These are phyloP conservation scores for Lithosia quadra DNA, from an alignment of 2,888 invertebrate genomes.

Conservation along the genomic window DNA sequence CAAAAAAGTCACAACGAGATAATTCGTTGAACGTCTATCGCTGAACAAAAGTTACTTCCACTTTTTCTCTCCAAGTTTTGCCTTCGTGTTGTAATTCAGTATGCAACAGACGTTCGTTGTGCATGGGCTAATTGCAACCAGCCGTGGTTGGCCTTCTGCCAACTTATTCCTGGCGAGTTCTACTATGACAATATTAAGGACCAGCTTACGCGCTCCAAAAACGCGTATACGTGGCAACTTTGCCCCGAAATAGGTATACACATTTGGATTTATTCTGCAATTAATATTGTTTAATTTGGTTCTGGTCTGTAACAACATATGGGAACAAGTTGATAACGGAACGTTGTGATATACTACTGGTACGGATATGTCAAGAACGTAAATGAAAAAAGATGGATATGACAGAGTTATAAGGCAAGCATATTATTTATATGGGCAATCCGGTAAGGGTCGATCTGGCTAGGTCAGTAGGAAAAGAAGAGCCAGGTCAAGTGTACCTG, in stretches of 20 bases:
- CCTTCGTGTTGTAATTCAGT: slow-evolving; percentile 49
- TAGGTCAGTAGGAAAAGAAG: not conserved
- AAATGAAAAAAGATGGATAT: not conserved
- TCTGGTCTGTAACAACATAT: too few relatives aligned
- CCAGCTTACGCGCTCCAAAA: slow-evolving; percentile 37
- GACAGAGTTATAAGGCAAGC: not conserved
- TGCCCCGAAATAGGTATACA: slow-evolving; percentile 10
- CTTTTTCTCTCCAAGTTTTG: slow-evolving; percentile 35
- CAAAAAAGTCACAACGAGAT: slow-evolving; percentile 39
- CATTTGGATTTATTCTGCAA: not conserved
- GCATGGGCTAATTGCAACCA: slow-evolving; percentile 53
- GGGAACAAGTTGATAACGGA: too few relatives aligned
- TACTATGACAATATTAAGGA: slow-evolving; percentile 47
- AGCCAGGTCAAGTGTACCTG: not conserved
- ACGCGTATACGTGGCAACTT: slow-evolving; percentile 22
- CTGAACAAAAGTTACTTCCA: slow-evolving; percentile 36
- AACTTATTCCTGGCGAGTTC: slow-evolving; percentile 47
- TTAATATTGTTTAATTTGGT: not conserved
- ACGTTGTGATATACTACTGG: not conserved
- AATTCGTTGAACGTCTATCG: slow-evolving; percentile 38
- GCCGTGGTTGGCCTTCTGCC: slow-evolving; percentile 46
- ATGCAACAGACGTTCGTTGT: slow-evolving; percentile 46
- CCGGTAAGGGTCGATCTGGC: not conserved
- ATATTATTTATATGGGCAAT: not conserved
- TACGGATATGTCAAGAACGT: not conserved